phyloP scores from a whole-genome alignment of 2,113 vertebrate species.

The Oostethus manadensis region DNA sequence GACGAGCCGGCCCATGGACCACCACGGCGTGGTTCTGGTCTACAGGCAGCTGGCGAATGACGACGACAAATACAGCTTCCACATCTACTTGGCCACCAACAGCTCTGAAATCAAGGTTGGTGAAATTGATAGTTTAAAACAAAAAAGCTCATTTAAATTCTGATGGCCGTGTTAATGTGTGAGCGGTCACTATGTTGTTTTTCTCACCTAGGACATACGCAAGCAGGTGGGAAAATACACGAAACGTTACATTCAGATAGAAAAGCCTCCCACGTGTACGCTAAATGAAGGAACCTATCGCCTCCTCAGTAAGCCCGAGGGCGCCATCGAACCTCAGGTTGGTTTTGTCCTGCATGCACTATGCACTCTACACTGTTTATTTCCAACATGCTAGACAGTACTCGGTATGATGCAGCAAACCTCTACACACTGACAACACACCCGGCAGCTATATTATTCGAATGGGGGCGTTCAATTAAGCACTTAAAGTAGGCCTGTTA shows the following conservation, averaged over 20 bases:
- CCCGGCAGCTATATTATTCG: too few relatives aligned
- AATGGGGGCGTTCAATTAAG: too few relatives aligned
- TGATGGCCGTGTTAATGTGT: background rate
- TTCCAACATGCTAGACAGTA: too few relatives aligned
- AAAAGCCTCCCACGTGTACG: conserved; percentile 78
- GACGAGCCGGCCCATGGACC: conserved; percentile 59
- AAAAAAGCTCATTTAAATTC: background rate
- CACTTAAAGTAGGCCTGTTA: too few relatives aligned
- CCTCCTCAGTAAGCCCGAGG: conserved; percentile 77
- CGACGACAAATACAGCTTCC: conserved; percentile 74
- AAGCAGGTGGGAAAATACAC: conserved; percentile 68
- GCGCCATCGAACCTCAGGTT: conserved; percentile 79
- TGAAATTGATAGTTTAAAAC: background rate
- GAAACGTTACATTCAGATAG: conserved; percentile 74
- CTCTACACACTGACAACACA: too few relatives aligned
- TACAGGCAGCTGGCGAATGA: conserved; percentile 72
- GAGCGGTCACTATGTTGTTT: too few relatives aligned
- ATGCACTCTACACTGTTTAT: too few relatives aligned
- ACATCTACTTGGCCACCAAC: conserved; percentile 82
- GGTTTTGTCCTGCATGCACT: background rate
- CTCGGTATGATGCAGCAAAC: too few relatives aligned
- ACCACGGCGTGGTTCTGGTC: conserved; percentile 79
- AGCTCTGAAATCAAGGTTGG: conserved; percentile 80
- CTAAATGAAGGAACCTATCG: conserved; percentile 77
- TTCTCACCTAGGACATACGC: conserved; percentile 71